phyloP scores from a whole-genome alignment of 2,797 vertebrate genomes.

The Botia kubotai region DNA sequence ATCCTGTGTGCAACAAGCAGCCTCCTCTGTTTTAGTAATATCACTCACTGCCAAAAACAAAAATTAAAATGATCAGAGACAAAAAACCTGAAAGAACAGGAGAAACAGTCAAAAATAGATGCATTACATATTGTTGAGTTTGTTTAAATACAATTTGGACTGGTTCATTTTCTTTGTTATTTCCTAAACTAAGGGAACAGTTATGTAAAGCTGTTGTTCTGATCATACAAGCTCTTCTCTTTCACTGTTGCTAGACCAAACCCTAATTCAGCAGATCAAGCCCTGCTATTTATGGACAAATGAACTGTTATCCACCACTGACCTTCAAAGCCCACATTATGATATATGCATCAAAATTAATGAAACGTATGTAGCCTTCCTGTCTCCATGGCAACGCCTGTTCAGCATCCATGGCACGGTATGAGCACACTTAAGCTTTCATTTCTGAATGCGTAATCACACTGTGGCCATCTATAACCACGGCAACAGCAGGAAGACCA shows the following conservation, averaged over 20 bases:
- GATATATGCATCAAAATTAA: slow-evolving; percentile 47
- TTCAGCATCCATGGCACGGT: slow-evolving; percentile 52
- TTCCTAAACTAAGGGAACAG: not conserved
- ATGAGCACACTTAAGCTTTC: slow-evolving; percentile 44
- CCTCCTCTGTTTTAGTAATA: not conserved
- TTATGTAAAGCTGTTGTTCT: slow-evolving; percentile 1
- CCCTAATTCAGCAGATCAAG: not conserved
- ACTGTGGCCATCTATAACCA: slow-evolving; percentile 54
- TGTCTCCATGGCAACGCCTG: slow-evolving; percentile 72
- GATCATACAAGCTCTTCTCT: not conserved
- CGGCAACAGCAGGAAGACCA: slow-evolving; percentile 48
- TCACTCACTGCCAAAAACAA: not conserved
- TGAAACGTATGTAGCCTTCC: slow-evolving; percentile 57
- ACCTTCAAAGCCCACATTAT: slow-evolving; percentile 39
- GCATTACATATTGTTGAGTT: too few species aligned
- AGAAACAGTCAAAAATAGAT: too few species aligned
- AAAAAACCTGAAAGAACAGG: too few species aligned
- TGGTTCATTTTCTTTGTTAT: not conserved
- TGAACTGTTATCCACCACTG: slow-evolving; percentile 30
- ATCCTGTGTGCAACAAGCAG: not conserved
- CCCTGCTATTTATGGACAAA: slow-evolving; percentile 37
- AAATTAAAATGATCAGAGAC: too few species aligned
- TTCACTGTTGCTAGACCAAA: slow-evolving; percentile 19
- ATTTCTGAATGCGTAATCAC: slow-evolving; percentile 48
- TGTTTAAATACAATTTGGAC: not conserved